These are phyloP conservation scores for Himalopsyche anomala DNA, from an alignment of 2,888 invertebrate genomes.

Conservation along the genomic window DNA sequence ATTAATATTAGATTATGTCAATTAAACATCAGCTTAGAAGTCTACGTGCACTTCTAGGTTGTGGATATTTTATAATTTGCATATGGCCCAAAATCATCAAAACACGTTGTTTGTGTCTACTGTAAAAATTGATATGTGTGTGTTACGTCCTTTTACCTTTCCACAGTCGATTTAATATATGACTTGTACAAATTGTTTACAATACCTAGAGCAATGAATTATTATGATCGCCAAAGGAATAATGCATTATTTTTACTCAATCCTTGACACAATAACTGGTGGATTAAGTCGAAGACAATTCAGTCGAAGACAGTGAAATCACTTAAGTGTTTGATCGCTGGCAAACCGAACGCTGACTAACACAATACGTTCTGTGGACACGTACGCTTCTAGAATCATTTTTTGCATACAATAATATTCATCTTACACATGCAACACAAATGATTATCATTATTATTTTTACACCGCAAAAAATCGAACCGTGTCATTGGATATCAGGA, in stretches of 20 bases:
- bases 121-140: not conserved
- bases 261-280: conserved; percentile 60
- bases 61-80: no score
- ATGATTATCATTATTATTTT: conserved; percentile 19
- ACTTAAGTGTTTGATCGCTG: not conserved
- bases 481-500: conserved; percentile 14
- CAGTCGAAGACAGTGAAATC: not conserved
- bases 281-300: conserved; percentile 54
- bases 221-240: conserved; percentile 25
- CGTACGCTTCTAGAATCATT: not conserved
- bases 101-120: no score
- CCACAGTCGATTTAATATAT: no score
- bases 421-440: conserved; percentile 28
- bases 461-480: conserved; percentile 42
- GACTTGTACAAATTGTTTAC: not conserved
- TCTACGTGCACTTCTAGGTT: no score
- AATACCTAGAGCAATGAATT: not conserved
- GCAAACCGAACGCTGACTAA: not conserved
- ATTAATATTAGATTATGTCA: no score
- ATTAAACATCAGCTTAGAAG: no score
- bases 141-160: not conserved
- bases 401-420: conserved; percentile 36
- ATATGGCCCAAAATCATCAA: no score
- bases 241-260: conserved; percentile 53
- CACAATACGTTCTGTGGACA: not conserved